Percentiles rank a stretch among this genome's conserved stretches.
Conservation (phyloP, 2,888 invertebrate species). For the Napeogenes sylphis region DNA sequence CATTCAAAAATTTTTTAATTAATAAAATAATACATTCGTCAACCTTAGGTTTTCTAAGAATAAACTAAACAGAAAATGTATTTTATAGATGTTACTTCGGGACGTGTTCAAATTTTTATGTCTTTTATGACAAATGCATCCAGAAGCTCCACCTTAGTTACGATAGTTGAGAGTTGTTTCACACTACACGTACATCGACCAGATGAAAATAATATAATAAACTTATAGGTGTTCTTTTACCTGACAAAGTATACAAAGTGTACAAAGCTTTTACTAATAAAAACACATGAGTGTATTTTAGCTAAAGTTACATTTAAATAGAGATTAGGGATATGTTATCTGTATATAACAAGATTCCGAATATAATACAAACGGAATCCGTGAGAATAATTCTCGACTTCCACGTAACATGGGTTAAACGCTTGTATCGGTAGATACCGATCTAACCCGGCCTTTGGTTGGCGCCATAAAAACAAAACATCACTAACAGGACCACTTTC, state of each 20-base stretch:
- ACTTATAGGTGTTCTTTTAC: no score
- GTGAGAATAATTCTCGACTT: slow-evolving; percentile 71
- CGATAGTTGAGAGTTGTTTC: slow-evolving; percentile 38
- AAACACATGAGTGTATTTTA: slow-evolving; percentile 14
- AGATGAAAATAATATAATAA: no score
- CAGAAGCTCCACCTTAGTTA: slow-evolving; percentile 32
- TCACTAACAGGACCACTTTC: slow-evolving; percentile 72
- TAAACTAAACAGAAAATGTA: slow-evolving; percentile 11
- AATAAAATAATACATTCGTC: no score
- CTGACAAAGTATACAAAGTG: no score
- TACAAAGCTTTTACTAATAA: not conserved
- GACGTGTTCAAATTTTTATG: slow-evolving; percentile 53
- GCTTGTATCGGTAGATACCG: slow-evolving; percentile 74
- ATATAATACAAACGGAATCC: slow-evolving; percentile 47
- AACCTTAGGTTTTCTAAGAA: not conserved
- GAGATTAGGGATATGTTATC: slow-evolving; percentile 40
- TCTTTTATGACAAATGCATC: slow-evolving; percentile 59
- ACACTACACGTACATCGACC: no score
- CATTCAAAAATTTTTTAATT: no score
- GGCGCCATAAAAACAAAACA: slow-evolving; percentile 78
- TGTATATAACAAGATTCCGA: slow-evolving; percentile 58
- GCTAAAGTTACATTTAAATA: slow-evolving; percentile 17
- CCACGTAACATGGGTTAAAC: slow-evolving; percentile 76
- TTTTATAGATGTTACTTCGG: slow-evolving; percentile 41
- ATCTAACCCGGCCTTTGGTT: slow-evolving; percentile 73